Conservation (phyloP, 2,797 vertebrate species). For the Aphelocoma californica region DNA sequence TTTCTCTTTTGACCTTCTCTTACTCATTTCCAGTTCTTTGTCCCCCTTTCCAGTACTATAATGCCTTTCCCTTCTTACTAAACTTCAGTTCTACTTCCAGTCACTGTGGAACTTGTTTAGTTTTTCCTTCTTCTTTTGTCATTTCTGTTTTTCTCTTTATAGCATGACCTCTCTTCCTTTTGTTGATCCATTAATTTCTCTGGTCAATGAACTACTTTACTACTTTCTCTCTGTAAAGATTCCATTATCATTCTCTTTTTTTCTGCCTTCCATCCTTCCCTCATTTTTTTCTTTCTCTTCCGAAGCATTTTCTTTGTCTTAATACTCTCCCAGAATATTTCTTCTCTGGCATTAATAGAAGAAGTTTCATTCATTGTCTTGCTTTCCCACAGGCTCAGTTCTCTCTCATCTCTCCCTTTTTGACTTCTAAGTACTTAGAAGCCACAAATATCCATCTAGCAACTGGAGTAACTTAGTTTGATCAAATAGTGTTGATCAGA, state of each 20-base stretch:
- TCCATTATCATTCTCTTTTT: neutral
- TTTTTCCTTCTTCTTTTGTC: neutral
- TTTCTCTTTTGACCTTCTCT: slow-evolving; percentile 8
- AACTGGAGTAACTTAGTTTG: neutral
- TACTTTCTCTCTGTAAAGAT: neutral
- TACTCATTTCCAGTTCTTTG: slow-evolving; percentile 23
- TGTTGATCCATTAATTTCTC: neutral
- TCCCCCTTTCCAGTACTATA: neutral
- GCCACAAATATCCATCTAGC: neutral
- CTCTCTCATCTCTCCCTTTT: neutral
- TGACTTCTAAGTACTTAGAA: neutral
- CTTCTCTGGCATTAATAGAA: neutral
- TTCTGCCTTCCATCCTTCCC: neutral
- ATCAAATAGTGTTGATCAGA: neutral
- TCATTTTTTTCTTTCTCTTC: neutral
- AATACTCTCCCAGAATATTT: neutral
- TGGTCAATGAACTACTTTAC: neutral
- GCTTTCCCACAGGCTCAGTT: neutral
- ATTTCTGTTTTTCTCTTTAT: neutral
- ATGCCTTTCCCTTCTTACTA: neutral
- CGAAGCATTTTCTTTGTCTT: neutral
- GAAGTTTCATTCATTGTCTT: neutral
- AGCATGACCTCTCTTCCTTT: neutral
- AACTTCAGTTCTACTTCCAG: slow-evolving; percentile 9
- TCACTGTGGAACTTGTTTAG: neutral